Conservation (phyloP, 1,140 invertebrate genomes). For the Anoplolepis gracilipes region DNA sequence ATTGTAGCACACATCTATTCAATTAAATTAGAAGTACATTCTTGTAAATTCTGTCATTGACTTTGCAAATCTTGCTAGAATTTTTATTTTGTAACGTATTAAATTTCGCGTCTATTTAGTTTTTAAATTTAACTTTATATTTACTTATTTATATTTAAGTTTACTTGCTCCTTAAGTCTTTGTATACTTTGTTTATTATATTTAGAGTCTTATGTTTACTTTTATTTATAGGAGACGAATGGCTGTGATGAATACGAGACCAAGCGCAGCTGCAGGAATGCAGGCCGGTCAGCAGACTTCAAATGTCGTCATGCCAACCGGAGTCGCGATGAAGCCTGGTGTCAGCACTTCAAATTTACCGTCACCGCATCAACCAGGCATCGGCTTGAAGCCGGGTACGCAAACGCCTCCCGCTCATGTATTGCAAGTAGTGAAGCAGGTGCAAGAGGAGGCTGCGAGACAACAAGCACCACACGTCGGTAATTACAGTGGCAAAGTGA, state of each 20-base stretch:
- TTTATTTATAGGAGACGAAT: slow-evolving; percentile 90
- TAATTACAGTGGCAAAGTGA: slow-evolving; percentile 90
- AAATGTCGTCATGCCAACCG: slow-evolving; percentile 83
- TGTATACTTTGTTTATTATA: too few species aligned
- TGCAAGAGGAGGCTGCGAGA: slow-evolving; percentile 95
- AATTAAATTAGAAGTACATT: too few species aligned
- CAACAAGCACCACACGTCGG: slow-evolving; percentile 92
- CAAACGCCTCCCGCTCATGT: slow-evolving; percentile 94
- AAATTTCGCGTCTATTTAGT: too few species aligned
- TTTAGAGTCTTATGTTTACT: too few species aligned
- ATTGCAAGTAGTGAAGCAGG: slow-evolving; percentile 95
- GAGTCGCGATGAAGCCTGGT: slow-evolving; percentile 84
- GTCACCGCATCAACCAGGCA: slow-evolving; percentile 87
- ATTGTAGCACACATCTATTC: too few species aligned
- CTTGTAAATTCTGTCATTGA: too few species aligned
- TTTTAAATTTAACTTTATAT: too few species aligned
- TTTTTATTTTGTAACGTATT: too few species aligned
- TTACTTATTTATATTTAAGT: too few species aligned
- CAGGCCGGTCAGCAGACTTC: slow-evolving; percentile 82
- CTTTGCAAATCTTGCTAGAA: too few species aligned
- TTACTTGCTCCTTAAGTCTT: too few species aligned
- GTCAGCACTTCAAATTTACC: slow-evolving; percentile 83
- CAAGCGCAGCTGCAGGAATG: slow-evolving; percentile 84
- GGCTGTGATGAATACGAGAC: slow-evolving; percentile 96
- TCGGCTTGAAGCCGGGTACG: slow-evolving; percentile 90